A percentile compares a stretch with the other conserved stretches of the same genome.
These are phyloP conservation scores for Clostera curtula DNA, from an alignment of 2,888 invertebrate genomes.

Conservation along the genomic window DNA sequence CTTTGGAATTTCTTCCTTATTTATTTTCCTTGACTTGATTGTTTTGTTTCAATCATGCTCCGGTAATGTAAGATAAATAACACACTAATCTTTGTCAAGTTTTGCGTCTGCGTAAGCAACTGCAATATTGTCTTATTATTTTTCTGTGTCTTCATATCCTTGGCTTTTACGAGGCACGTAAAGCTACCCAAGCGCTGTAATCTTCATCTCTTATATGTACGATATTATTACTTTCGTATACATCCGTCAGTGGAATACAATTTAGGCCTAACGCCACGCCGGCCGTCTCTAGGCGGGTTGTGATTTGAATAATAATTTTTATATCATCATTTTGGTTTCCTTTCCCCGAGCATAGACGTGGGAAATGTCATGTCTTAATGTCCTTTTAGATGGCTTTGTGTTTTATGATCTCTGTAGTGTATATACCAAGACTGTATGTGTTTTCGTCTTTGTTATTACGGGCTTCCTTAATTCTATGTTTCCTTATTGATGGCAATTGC, in stretches of 20 bases:
- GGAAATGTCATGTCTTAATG: constrained; percentile 64
- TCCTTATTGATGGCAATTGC: constrained; percentile 14
- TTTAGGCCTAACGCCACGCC: constrained; percentile 63
- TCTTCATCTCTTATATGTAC: constrained; percentile 23
- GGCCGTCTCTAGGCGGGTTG: constrained; percentile 49
- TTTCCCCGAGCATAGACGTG: constrained; percentile 62
- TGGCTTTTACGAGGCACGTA: constrained; percentile 6
- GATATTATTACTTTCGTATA: constrained; percentile 56
- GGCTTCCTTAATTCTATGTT: constrained; percentile 16
- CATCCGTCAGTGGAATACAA: constrained; percentile 64
- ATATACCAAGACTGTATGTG: constrained; percentile 19
- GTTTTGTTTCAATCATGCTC: too few relatives aligned
- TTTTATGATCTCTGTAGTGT: constrained; percentile 32
- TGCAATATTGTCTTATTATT: too few relatives aligned
- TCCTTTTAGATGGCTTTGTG: constrained; percentile 44
- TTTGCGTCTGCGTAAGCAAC: not conserved
- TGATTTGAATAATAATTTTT: constrained; percentile 73
- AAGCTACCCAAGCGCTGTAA: constrained; percentile 37
- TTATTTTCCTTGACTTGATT: too few relatives aligned
- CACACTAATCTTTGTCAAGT: too few relatives aligned
- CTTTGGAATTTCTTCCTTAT: too few relatives aligned
- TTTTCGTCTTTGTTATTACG: constrained; percentile 16
- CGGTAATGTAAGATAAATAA: too few relatives aligned
- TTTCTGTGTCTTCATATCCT: not conserved
- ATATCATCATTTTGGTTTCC: constrained; percentile 68